A percentile compares a stretch with the other conserved stretches of the same genome.
phyloP scores from a whole-genome alignment of 2,113 vertebrate species.

The Erythrocercus mccallii region DNA sequence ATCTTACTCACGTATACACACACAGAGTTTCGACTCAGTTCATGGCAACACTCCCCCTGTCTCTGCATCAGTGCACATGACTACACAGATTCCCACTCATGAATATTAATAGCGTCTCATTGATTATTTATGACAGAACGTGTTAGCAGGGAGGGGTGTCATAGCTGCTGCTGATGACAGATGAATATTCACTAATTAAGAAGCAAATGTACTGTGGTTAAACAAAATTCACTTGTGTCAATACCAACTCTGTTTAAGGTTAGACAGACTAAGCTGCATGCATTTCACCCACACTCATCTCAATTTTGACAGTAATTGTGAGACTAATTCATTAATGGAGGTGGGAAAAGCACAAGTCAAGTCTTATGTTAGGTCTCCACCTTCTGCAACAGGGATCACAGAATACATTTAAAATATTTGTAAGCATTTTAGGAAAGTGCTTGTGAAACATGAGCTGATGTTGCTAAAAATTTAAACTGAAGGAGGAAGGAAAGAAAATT shows the following conservation, averaged over 20 bases:
- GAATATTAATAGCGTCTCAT: constrained; percentile 87
- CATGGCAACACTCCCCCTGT: constrained; percentile 89
- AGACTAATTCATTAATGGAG: constrained; percentile 39
- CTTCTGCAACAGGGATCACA: constrained; percentile 18
- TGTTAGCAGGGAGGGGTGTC: constrained; percentile 82
- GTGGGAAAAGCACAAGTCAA: constrained; percentile 28
- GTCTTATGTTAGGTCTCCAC: constrained; percentile 31
- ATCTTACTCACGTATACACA: constrained; percentile 75
- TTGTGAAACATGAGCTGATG: background rate
- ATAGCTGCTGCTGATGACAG: constrained; percentile 78
- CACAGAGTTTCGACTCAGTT: constrained; percentile 88
- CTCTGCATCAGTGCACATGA: constrained; percentile 88
- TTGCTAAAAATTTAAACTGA: background rate
- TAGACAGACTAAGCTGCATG: constrained; percentile 17
- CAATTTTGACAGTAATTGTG: constrained; percentile 58
- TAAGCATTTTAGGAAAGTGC: background rate
- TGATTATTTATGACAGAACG: constrained; percentile 89
- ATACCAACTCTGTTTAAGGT: constrained; percentile 74
- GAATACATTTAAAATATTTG: background rate
- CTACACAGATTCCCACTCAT: constrained; percentile 88
- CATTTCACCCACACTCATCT: background rate
- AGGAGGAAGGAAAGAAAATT: constrained; percentile 21
- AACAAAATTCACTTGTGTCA: constrained; percentile 86
- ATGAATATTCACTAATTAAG: constrained; percentile 87
- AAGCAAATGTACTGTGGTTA: constrained; percentile 84